Evolutionary conservation across 2,113 vertebrate genomes (phyloP), one percentile per base, ranked within the genome.

Genomic region (Aegypius monachus): DNA sequence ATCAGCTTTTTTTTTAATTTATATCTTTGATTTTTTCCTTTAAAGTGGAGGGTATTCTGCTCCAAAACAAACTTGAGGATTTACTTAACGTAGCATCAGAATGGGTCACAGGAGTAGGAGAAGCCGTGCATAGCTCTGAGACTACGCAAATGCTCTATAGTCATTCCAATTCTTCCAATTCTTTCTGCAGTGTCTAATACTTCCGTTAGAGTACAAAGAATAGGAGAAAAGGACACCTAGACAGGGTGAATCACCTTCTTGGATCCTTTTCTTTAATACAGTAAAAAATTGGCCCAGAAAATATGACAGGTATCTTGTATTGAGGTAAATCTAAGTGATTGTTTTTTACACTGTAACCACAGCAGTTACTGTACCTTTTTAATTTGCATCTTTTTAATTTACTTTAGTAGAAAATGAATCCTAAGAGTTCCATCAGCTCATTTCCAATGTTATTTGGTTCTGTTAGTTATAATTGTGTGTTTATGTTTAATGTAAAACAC

Each of bases 341-440:
- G 10, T 14, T 88, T 78, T 59, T 77, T 42, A 34, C 34, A 48
- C 43, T 40, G 21, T 59, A 82, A 67, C 70, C 34, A 40, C 56
- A 82, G 40, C 62, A 67, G 65, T 92, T 88, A 81, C 43, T 88
- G 43, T 82, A 95, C 47, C 38, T 67, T 90, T 94, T 90, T 23
- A 47, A 92, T 97, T 91, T 95, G 74, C 92, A 67, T 95, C 85
- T 90, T 97, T 97, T 95, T 45, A 92, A 92, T 97, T 94, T 95
- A 68, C 56, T 88, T 81, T 34, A 79, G 47, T 74, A 72, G 88
- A 61, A 90, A 67, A 95, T 80, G 79, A 94, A 93, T 93, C 79
- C 74, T 82, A 47, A 67, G 84, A 75, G 62, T 92, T 93, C 42
- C 53, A 90, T 79, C 85, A 93, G 56, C 65, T 94, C 47, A 59